Evolutionary conservation across 2,888 invertebrate genomes (phyloP).

Genomic region (Belgica antarctica): DNA sequence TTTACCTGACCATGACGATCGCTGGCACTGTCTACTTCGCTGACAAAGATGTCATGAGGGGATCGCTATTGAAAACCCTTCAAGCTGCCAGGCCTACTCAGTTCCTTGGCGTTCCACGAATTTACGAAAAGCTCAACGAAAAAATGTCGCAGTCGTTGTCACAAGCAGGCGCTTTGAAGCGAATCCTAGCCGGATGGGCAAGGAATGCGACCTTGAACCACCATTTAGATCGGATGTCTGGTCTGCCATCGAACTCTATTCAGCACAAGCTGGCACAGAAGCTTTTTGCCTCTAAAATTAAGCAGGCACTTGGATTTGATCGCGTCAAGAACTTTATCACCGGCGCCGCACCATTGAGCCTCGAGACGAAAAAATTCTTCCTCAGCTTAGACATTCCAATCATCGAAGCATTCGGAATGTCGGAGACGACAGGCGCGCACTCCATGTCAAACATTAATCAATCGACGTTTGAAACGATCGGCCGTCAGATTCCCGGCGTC

Average conservation of each 20-base stretch:
- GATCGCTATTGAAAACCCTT: constrained; percentile 72
- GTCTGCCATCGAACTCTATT: constrained; percentile 59
- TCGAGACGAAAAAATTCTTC: constrained; percentile 83
- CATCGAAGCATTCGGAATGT: constrained; percentile 86
- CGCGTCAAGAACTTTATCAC: constrained; percentile 67
- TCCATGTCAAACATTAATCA: constrained; percentile 59
- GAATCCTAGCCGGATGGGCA: constrained; percentile 71
- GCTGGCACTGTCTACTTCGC: constrained; percentile 80
- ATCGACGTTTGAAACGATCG: constrained; percentile 70
- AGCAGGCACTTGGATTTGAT: constrained; percentile 73
- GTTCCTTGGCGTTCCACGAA: constrained; percentile 85
- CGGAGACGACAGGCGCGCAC: constrained; percentile 81
- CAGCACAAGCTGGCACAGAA: constrained; percentile 76
- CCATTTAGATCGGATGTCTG: constrained; percentile 62
- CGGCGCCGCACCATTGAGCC: constrained; percentile 82
- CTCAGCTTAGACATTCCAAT: constrained; percentile 81
- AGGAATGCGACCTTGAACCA: constrained; percentile 66
- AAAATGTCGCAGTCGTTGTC: constrained; percentile 74
- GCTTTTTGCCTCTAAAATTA: constrained; percentile 76
- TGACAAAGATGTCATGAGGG: constrained; percentile 86
- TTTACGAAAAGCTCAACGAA: constrained; percentile 92
- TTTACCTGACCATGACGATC: constrained; percentile 64
- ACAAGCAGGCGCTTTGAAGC: constrained; percentile 69
- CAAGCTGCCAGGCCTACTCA: constrained; percentile 77
- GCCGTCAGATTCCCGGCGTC: constrained; percentile 66